Evolutionary conservation across 2,888 invertebrate species (phyloP), one percentile per base, ranked within the genome.

Genomic region (Netelia melanura): DNA sequence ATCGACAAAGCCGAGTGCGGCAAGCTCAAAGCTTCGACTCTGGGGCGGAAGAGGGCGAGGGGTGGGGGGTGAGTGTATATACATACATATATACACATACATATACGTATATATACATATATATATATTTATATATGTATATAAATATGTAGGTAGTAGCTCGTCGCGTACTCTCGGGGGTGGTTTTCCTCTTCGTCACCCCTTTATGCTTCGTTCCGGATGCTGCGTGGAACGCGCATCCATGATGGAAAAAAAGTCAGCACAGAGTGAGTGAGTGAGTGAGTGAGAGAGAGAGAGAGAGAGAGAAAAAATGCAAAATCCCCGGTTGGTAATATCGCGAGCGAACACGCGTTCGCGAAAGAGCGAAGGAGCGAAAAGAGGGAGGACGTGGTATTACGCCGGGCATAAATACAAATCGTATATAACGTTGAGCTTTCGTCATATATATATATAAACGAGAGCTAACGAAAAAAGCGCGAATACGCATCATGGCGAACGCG

Each of bases 21-120:
- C 88, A 88, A 90, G 91, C 92, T 92, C 92, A 93, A 92, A 93
- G 92, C 91, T 82, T 30, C 78, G 56, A 52, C 56, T 25, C 70
- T 75, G 65, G 11, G 25, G 25, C 21, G 58, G 56, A 21, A 56
- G 75, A 64, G 52, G 48, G 1, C 38, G 38, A 30, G 54, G 38
- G 71, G 48, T 48, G 48, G 48, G 48, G 2, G 48, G 48, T 14
- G 14, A 10, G 14, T 14, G 14, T 48, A 48, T 48, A 48, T 48
- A 14, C 14, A 48, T 48, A 48, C 8, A 48, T 8, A 48, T 11
- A 48, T 11, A 48, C 14, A 48, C 3, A 48, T 11, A 48, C 14
- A 48, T 11, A 48, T 11, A 48, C 14, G 14, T 8, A 14, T 11
- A 14, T 11, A 14, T 11, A 14, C 14, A 48, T 11, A 48, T 48